Evolutionary conservation across 2,113 vertebrate genomes (phyloP).

Genomic region (Oncorhynchus gorbuscha): DNA sequence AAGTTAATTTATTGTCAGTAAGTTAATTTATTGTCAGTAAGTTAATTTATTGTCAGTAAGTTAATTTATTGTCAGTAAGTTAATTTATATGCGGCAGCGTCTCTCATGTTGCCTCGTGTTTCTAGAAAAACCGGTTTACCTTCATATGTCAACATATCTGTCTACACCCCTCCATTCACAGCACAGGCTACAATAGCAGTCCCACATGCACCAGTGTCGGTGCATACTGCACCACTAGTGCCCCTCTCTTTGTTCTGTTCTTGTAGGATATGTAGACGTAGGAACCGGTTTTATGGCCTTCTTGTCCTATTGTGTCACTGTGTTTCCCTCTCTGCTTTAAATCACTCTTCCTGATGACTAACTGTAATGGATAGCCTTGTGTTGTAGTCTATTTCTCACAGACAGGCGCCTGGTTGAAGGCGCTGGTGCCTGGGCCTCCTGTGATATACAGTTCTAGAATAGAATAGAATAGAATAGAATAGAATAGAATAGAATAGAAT

Average conservation of each 20-base stretch:
- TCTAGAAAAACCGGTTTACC: neutral
- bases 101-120: neutral
- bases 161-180: neutral
- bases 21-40: no score
- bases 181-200: neutral
- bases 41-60: no score
- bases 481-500: no score
- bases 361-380: neutral
- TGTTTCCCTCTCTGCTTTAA: neutral
- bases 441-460: neutral
- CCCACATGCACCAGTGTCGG: neutral
- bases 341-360: neutral
- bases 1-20: neutral
- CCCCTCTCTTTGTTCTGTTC: neutral
- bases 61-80: neutral
- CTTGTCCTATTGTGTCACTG: slow-evolving; percentile 4
- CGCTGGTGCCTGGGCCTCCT: no score
- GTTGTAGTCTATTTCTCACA: neutral
- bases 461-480: no score
- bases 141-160: neutral
- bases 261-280: neutral
- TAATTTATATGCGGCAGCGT: neutral
- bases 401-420: neutral
- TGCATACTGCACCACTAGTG: neutral
- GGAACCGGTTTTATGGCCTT: slow-evolving; percentile 12